Conservation (phyloP, 2,888 invertebrate species). For the Pegoplata infirma region DNA sequence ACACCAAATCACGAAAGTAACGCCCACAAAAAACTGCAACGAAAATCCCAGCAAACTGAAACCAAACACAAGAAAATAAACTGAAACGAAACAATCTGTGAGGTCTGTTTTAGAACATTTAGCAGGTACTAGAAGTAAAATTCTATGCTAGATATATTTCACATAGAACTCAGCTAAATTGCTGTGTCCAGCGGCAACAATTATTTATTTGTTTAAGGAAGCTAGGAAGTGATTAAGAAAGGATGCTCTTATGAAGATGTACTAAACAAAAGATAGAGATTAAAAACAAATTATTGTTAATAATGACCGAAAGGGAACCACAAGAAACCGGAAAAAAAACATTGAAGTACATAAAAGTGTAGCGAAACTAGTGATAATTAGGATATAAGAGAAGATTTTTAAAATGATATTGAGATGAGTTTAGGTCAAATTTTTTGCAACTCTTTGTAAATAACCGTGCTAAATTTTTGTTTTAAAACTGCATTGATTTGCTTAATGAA, state of each 20-base stretch:
- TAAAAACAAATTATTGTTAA: conserved; percentile 18
- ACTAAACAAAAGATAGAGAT: conserved; percentile 7
- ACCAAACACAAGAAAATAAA: too few species aligned
- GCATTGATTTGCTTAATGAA: conserved; percentile 25
- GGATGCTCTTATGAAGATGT: not conserved
- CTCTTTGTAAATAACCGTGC: conserved; percentile 21
- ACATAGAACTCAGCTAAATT: conserved; percentile 4
- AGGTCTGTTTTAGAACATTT: conserved; percentile 35
- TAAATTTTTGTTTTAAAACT: conserved; percentile 32
- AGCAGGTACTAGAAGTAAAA: not conserved
- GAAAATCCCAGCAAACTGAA: conserved; percentile 15
- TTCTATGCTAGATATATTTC: not conserved
- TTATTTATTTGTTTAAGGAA: conserved; percentile 45
- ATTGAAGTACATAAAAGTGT: not conserved
- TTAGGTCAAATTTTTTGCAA: too few species aligned
- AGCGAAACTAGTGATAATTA: conserved; percentile 39
- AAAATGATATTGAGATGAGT: not conserved
- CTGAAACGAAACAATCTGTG: conserved; percentile 39
- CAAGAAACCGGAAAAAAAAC: conserved; percentile 50
- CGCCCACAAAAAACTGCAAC: conserved; percentile 59
- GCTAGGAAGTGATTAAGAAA: conserved; percentile 53
- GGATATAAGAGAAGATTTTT: conserved; percentile 27
- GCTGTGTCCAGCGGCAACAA: conserved; percentile 58
- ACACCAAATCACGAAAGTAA: conserved; percentile 65
- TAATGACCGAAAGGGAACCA: conserved; percentile 37